Conservation (phyloP, 2,888 invertebrate genomes). For the Acholoe squamosa region DNA sequence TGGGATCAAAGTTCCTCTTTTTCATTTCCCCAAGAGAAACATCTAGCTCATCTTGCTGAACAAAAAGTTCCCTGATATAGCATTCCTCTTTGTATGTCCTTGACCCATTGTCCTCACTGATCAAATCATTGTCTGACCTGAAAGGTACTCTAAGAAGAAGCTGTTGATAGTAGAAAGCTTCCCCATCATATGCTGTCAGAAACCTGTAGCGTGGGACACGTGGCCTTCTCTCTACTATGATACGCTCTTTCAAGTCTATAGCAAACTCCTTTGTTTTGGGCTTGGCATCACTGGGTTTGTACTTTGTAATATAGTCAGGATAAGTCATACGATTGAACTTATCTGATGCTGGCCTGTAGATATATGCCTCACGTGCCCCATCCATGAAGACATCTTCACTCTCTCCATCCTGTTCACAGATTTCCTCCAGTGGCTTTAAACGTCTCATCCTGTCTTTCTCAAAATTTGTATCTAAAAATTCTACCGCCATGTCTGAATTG, state of each 20-base stretch:
- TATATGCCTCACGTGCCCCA: too few relatives aligned
- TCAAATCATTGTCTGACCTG: background rate
- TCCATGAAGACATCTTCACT: too few relatives aligned
- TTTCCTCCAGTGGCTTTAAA: too few relatives aligned
- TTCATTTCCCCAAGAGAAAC: slow-evolving; percentile 46
- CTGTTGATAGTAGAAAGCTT: background rate
- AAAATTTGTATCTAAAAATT: too few relatives aligned
- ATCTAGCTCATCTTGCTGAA: slow-evolving; percentile 15
- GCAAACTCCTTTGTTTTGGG: background rate
- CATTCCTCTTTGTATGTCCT: slow-evolving; percentile 13
- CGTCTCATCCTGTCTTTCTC: too few relatives aligned
- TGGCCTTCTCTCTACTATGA: background rate
- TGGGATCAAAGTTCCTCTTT: slow-evolving; percentile 26
- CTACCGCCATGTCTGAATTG: too few relatives aligned
- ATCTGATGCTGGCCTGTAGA: too few relatives aligned
- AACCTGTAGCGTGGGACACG: background rate
- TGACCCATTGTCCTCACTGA: background rate
- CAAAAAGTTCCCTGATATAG: background rate
- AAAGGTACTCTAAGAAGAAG: background rate
- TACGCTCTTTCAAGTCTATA: background rate
- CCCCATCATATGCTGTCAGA: background rate
- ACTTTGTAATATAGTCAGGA: slow-evolving; percentile 18
- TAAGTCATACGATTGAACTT: too few relatives aligned
- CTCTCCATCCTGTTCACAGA: too few relatives aligned
- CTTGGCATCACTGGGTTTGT: background rate